phyloP scores from a whole-genome alignment of 2,888 invertebrate species.

The Agrochola lychnidis region DNA sequence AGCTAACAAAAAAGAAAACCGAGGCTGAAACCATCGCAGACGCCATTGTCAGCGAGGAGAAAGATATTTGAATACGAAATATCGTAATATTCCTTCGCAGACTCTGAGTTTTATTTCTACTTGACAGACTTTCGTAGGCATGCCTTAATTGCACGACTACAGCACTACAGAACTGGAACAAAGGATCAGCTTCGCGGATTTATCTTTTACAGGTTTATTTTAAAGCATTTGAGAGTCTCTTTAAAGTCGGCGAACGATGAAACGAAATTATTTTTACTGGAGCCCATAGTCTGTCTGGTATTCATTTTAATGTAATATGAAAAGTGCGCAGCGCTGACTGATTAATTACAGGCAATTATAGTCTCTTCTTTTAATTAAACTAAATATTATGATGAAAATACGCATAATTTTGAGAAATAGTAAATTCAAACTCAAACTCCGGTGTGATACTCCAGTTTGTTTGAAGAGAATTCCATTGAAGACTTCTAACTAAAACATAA shows the following conservation, averaged over 20 bases:
- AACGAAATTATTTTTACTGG: constrained; percentile 40
- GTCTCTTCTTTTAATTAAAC: background rate
- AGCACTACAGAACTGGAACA: constrained; percentile 63
- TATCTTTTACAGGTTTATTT: constrained; percentile 55
- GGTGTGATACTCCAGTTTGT: no score
- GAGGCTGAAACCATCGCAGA: constrained; percentile 40
- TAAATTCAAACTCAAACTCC: background rate
- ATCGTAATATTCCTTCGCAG: constrained; percentile 70
- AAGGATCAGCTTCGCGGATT: constrained; percentile 64
- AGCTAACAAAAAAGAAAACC: constrained; percentile 40
- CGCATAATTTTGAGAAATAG: background rate
- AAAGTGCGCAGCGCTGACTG: background rate
- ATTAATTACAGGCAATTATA: background rate
- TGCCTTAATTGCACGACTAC: constrained; percentile 71
- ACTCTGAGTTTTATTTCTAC: constrained; percentile 73
- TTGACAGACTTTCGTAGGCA: constrained; percentile 68
- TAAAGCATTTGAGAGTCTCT: constrained; percentile 46
- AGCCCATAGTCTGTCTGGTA: background rate
- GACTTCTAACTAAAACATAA: background rate
- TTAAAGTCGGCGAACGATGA: constrained; percentile 22
- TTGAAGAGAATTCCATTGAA: no score
- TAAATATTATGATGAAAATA: constrained; percentile 5
- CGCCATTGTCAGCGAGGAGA: constrained; percentile 58
- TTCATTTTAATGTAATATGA: constrained; percentile 8
- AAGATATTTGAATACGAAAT: constrained; percentile 76